phyloP scores from a whole-genome alignment of 2,797 vertebrate species.

The Eulemur coronatus region DNA sequence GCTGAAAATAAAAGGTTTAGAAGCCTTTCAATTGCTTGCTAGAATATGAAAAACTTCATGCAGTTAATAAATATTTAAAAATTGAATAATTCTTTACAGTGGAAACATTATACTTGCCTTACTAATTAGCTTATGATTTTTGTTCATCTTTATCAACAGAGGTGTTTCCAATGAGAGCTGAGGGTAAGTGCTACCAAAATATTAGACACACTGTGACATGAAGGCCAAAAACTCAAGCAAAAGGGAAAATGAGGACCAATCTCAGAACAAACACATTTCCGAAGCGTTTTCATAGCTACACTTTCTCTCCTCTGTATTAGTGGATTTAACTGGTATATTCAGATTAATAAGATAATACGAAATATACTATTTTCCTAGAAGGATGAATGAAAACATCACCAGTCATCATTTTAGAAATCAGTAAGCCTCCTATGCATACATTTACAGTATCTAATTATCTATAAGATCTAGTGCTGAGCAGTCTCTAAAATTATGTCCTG shows the following conservation, averaged over 20 bases:
- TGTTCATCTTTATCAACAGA: not conserved
- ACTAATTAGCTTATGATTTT: not conserved
- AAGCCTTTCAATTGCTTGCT: not conserved
- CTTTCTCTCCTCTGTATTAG: not conserved
- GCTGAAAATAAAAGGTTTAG: not conserved
- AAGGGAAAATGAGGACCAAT: rapidly evolving
- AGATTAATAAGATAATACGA: not conserved
- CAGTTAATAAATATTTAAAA: not conserved
- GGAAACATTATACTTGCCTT: not conserved
- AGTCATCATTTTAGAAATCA: not conserved
- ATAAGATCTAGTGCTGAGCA: not conserved
- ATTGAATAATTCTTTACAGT: not conserved
- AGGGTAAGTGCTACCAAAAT: not conserved
- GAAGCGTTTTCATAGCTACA: rapidly evolving
- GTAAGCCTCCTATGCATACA: too few species aligned
- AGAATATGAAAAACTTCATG: not conserved
- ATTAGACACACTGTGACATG: rapidly evolving
- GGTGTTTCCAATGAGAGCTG: not conserved
- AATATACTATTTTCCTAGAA: not conserved
- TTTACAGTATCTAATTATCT: not conserved
- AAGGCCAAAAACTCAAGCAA: rapidly evolving
- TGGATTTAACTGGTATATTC: not conserved
- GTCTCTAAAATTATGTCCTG: not conserved
- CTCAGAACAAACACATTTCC: rapidly evolving
- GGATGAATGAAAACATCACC: not conserved